A percentile compares a stretch with the other conserved stretches of the same genome.
These are phyloP conservation scores for Simalia tracyae DNA, from an alignment of 2,797 vertebrate species.

Conservation along the genomic window DNA sequence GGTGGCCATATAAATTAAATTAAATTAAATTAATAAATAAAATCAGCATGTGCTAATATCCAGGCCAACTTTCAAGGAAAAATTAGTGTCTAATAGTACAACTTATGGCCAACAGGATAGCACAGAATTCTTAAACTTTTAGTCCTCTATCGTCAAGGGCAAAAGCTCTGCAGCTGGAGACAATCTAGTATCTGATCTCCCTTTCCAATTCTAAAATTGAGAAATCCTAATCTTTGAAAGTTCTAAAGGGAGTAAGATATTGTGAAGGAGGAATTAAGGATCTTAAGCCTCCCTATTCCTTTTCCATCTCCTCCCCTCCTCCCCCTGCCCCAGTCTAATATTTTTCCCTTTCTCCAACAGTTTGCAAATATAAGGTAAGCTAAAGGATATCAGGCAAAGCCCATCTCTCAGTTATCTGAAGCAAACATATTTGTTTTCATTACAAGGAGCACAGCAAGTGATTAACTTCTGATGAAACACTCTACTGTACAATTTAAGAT, in stretches of 20 bases:
- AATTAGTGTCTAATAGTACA: neutral
- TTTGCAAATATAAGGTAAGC: neutral
- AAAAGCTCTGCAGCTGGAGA: neutral
- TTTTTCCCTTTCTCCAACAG: neutral
- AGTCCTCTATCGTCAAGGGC: neutral
- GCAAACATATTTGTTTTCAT: neutral
- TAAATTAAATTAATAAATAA: too few species aligned
- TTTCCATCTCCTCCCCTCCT: neutral
- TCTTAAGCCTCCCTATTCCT: neutral
- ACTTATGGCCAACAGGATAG: neutral
- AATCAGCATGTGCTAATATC: neutral
- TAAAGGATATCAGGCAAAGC: neutral
- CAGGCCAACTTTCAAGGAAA: neutral
- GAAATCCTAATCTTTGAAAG: neutral
- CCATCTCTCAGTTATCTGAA: neutral
- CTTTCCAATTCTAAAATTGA: neutral
- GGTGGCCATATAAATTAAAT: too few species aligned
- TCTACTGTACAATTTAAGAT: neutral
- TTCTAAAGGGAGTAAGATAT: neutral
- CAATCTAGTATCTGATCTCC: neutral
- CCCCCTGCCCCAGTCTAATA: neutral
- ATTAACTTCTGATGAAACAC: neutral
- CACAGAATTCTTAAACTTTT: neutral
- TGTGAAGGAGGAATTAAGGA: neutral
- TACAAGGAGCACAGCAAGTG: neutral